These are phyloP conservation scores for Erebia aethiops DNA, from an alignment of 2,888 invertebrate species.

Conservation along the genomic window DNA sequence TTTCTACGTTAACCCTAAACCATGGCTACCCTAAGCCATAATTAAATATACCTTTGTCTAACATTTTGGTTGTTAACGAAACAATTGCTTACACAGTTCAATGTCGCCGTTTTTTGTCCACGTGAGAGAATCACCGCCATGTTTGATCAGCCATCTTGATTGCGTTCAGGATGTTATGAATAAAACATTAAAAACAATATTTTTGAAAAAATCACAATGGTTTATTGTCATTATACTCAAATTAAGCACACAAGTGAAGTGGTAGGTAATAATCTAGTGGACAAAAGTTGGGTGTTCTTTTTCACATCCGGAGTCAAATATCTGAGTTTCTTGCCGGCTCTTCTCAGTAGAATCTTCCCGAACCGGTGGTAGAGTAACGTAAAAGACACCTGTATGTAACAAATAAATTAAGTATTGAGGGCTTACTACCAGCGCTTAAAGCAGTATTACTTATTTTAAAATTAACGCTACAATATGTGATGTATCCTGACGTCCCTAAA, in stretches of 20 bases:
- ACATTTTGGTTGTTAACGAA: constrained; percentile 53
- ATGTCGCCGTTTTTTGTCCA: constrained; percentile 61
- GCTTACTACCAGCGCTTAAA: too few species aligned
- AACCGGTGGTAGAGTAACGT: too few species aligned
- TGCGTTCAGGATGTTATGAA: constrained; percentile 29
- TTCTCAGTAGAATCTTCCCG: too few species aligned
- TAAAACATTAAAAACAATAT: constrained; percentile 3
- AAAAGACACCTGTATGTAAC: too few species aligned
- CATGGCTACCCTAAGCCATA: constrained; percentile 48
- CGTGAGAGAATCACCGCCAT: constrained; percentile 53
- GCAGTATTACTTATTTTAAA: too few species aligned
- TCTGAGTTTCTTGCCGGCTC: too few species aligned
- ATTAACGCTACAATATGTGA: too few species aligned
- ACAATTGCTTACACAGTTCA: constrained; percentile 60
- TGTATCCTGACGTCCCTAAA: too few species aligned
- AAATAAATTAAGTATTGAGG: too few species aligned
- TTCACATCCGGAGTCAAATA: too few species aligned
- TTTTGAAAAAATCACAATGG: constrained; percentile 3
- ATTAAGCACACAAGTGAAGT: not conserved
- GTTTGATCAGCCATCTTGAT: constrained; percentile 45
- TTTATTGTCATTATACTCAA: not conserved
- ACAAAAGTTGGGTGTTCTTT: too few species aligned
- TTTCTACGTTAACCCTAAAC: not conserved
- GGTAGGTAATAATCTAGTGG: too few species aligned
- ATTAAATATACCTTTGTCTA: constrained; percentile 71